Evolutionary conservation across 2,797 vertebrate species (phyloP).

Genomic region (Allobates femoralis): DNA sequence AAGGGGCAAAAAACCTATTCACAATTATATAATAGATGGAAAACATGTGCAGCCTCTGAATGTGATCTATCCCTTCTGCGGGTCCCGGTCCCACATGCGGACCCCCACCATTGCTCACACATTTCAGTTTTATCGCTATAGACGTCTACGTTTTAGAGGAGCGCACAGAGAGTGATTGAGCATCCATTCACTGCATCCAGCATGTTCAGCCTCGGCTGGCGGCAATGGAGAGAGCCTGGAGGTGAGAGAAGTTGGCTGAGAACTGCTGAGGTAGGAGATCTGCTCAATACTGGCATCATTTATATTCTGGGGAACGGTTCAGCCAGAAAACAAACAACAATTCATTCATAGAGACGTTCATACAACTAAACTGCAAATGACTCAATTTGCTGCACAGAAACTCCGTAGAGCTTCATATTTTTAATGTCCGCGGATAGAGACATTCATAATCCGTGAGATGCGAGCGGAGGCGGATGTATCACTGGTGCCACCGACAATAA

Average conservation of each 20-base stretch:
- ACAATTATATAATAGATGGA: not conserved
- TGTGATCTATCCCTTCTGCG: not conserved
- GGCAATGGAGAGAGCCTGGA: not conserved
- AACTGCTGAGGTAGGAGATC: not conserved
- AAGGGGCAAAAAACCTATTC: too few species aligned
- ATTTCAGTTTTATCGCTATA: not conserved
- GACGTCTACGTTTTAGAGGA: not conserved
- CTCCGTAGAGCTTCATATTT: not conserved
- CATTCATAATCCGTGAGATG: not conserved
- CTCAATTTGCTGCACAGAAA: not conserved
- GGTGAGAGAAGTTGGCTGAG: not conserved
- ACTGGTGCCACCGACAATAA: not conserved
- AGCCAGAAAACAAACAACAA: constrained; percentile 23
- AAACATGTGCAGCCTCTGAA: not conserved
- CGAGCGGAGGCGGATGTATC: not conserved
- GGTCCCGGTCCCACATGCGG: not conserved
- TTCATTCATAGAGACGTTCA: not conserved
- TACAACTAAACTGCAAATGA: not conserved
- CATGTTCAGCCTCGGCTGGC: not conserved
- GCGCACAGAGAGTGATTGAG: not conserved
- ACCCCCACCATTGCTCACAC: too few species aligned
- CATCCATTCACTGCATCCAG: not conserved
- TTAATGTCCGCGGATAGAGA: not conserved
- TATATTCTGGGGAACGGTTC: not conserved
- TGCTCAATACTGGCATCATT: not conserved